Evolutionary conservation across 2,888 invertebrate species (phyloP), one percentile per base, ranked within the genome.

Genomic region (Steinernema hermaphroditum): DNA sequence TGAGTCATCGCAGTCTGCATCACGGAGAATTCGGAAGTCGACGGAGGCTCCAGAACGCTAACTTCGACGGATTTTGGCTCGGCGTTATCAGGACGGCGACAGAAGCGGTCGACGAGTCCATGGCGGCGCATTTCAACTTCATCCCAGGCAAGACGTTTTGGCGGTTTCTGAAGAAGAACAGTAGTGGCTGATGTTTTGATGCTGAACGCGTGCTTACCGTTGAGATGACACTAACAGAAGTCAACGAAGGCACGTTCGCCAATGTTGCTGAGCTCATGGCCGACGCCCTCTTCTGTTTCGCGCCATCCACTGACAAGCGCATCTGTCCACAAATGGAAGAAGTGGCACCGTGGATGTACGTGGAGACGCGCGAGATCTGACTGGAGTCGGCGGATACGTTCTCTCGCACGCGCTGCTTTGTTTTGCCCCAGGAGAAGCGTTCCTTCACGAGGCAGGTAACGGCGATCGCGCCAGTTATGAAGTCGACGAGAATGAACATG

Each of bases 41-140:
- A 41, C 8, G 41, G 41, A 41, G 12, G 49, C 9, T 49, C 49
- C 6, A 12, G 19, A 19, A 49, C 49, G 19, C 49, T 49, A 19
- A 49, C 49, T 12, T 49, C 49, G 19, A 49, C 19, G 9, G 49
- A 49, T 19, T 49, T 49, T 19, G 9, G 12, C 9, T 8, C 49
- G 19, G 19, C 49, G 19, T 49, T 19, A 6, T 49, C 49, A 12
- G 49, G 49, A 9, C 71, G 71, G 34, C 69, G 22, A 27, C 71
- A 71, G 32, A 19, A 19, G 34, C 62, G 57, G 22, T 71, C 49
- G 41, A 71, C 71, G 44, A 71, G 68, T 14, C 71, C 71, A 19
- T 71, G 71, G 16, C 71, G 71, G 6, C 71, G 71, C 71, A 71
- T 71, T 34, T 71, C 71, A 16, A 71, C 62, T 32, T 71, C 71